Evolutionary conservation across 2,797 vertebrate genomes (phyloP).

Genomic region (Sebastes matsubarae): DNA sequence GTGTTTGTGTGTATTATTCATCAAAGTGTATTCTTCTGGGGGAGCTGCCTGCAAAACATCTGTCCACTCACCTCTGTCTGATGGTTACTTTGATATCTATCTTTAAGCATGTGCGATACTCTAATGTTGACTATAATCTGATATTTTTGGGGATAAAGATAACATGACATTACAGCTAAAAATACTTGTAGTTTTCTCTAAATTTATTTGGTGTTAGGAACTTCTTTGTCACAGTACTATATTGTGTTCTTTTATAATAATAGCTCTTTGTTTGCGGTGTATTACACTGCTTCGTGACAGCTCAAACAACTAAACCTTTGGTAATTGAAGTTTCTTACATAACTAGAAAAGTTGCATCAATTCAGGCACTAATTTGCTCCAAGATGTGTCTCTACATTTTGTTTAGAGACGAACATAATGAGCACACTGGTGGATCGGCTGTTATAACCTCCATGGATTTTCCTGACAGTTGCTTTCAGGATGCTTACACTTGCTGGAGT

Average conservation of each 20-base stretch:
- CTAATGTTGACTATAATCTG: neutral
- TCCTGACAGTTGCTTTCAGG: conserved; percentile 29
- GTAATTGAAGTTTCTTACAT: conserved; percentile 8
- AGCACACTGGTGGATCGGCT: conserved; percentile 28
- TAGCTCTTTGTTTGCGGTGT: conserved; percentile 4
- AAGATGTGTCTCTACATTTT: conserved; percentile 2
- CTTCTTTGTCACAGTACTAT: neutral
- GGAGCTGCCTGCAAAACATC: neutral
- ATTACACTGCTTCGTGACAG: neutral
- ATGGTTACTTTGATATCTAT: neutral
- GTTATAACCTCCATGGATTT: conserved; percentile 32
- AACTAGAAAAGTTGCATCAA: conserved; percentile 24
- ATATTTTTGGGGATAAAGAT: neutral
- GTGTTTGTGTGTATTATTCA: conserved; percentile 2
- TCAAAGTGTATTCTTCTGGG: neutral
- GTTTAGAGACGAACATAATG: conserved; percentile 39
- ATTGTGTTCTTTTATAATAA: neutral
- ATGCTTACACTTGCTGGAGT: neutral
- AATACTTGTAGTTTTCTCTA: neutral
- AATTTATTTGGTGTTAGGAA: neutral
- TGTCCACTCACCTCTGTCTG: neutral
- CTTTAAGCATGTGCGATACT: neutral
- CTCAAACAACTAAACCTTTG: conserved; percentile 13
- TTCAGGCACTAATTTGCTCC: conserved; percentile 30
- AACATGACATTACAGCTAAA: neutral